Evolutionary conservation across 2,797 vertebrate species (phyloP).

Genomic region (Microctenopoma lineatum): DNA sequence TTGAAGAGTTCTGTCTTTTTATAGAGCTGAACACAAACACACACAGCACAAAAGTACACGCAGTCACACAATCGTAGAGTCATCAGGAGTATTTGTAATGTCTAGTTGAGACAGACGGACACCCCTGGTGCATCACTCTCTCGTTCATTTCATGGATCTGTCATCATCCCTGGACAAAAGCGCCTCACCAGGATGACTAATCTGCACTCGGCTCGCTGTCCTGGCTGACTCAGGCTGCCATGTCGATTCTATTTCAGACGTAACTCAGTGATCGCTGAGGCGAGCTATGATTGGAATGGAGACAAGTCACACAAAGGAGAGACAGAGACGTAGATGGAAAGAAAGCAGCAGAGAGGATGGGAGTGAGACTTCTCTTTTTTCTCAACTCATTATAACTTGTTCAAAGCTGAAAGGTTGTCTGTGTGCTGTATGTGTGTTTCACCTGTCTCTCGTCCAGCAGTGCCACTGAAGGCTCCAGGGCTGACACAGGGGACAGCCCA

Average conservation of each 20-base stretch:
- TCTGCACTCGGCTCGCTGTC: conserved; percentile 74
- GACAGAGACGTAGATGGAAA: conserved; percentile 49
- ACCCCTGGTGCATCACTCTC: conserved; percentile 71
- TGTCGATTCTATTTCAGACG: conserved; percentile 77
- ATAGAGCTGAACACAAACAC: conserved; percentile 50
- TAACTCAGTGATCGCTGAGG: conserved; percentile 74
- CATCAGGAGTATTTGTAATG: conserved; percentile 67
- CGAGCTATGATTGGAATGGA: conserved; percentile 77
- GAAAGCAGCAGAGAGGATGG: conserved; percentile 20
- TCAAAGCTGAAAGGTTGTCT: conserved; percentile 34
- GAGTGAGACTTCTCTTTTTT: conserved; percentile 37
- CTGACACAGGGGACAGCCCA: conserved; percentile 56
- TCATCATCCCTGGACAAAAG: conserved; percentile 72
- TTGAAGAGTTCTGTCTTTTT: conserved; percentile 63
- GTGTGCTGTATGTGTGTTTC: conserved; percentile 15
- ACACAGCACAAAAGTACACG: conserved; percentile 19
- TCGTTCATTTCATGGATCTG: conserved; percentile 69
- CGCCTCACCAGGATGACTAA: conserved; percentile 78
- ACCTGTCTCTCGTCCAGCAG: conserved; percentile 11
- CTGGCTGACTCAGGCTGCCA: conserved; percentile 81
- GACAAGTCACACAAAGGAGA: conserved; percentile 72
- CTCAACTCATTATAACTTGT: conserved; percentile 70
- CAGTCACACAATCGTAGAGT: conserved; percentile 13
- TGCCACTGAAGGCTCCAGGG: conserved; percentile 50
- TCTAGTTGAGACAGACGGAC: conserved; percentile 71